Evolutionary conservation across 2,797 vertebrate genomes (phyloP), one percentile per base, ranked within the genome.

Genomic region (Leucoraja ocellata): DNA sequence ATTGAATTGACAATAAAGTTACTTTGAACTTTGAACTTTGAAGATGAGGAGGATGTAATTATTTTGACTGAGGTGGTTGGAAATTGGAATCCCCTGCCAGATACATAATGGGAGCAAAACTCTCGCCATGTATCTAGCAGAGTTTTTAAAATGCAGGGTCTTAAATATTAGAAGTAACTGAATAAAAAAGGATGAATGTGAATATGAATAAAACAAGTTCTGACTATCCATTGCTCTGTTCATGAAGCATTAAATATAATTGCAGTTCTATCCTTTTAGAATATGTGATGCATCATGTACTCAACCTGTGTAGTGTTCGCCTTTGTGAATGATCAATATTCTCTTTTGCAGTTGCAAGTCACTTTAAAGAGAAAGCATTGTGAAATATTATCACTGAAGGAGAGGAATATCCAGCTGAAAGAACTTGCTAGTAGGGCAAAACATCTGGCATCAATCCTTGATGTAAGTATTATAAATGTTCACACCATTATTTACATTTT

Each of bases 371-470:
- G 96, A 94, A 97, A 95, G 93, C 96, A 97, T 93, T 96, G 97
- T 23, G 97, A 97, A 94, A 96, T 98, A 4, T 94, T 93, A 11
- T 95, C 95, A 0, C 94, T 98, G 14, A 95, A 94, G 93, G 96
- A 98, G 93, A 96, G 95, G 93, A 98, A 98, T 23, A 83, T 95
- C 94, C 97, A 97, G 90, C 96, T 98, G 93, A 97, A 97, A 94
- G 98, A 98, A 93, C 96, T 98, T 46, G 98, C 98, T 0, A 96
- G 94, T 93, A 96, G 97, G 93, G 98, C 98, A 13, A 96, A 98
- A 94, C 97, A 98, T 94, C 95, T 99, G 94, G 98, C 98, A 0
- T 96, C 97, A 0, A 96, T 97, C 65, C 96, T 99, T 2, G 98
- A 98, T 14, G 98, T 99, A 95, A 97, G 97, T 95, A 63, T 91